Percentiles rank a stretch among this genome's conserved stretches.
phyloP scores from a whole-genome alignment of 2,888 invertebrate species.

The Coelinius sp. region DNA sequence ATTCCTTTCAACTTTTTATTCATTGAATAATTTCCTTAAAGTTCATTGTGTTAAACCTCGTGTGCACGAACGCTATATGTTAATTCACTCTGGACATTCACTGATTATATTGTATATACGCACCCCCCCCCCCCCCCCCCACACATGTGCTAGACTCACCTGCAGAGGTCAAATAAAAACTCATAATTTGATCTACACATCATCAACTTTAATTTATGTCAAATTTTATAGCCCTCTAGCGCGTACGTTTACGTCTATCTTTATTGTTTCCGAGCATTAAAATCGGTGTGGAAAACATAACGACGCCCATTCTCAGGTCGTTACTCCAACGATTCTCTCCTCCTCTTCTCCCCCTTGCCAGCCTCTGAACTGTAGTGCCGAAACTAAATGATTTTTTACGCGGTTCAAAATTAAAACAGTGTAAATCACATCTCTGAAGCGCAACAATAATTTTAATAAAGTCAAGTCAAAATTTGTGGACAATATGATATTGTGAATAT shows the following conservation, averaged over 20 bases:
- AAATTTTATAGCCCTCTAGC: slow-evolving; percentile 46
- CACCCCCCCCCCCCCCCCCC: too few species aligned
- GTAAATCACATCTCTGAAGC: not conserved
- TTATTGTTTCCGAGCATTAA: slow-evolving; percentile 50
- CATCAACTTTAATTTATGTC: slow-evolving; percentile 61
- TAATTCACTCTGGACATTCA: too few species aligned
- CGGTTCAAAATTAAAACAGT: slow-evolving; percentile 29
- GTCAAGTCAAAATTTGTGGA: too few species aligned
- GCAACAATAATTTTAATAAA: not conserved
- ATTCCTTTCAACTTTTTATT: too few species aligned
- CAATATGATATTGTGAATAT: too few species aligned
- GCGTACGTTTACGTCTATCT: slow-evolving; percentile 55
- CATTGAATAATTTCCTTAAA: too few species aligned
- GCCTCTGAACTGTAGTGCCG: not conserved
- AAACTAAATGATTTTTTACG: slow-evolving; percentile 1
- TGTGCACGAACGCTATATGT: too few species aligned
- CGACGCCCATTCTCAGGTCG: slow-evolving; percentile 44
- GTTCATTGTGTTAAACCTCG: too few species aligned
- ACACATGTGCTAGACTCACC: too few species aligned
- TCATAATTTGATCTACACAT: slow-evolving; percentile 53
- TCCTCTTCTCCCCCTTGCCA: not conserved
- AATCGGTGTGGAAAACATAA: slow-evolving; percentile 46
- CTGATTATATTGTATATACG: too few species aligned
- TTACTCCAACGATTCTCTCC: not conserved
- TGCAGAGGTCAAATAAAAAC: not conserved